Conservation (phyloP, 1,140 invertebrate species). For the Leguminivora glycinivorella region DNA sequence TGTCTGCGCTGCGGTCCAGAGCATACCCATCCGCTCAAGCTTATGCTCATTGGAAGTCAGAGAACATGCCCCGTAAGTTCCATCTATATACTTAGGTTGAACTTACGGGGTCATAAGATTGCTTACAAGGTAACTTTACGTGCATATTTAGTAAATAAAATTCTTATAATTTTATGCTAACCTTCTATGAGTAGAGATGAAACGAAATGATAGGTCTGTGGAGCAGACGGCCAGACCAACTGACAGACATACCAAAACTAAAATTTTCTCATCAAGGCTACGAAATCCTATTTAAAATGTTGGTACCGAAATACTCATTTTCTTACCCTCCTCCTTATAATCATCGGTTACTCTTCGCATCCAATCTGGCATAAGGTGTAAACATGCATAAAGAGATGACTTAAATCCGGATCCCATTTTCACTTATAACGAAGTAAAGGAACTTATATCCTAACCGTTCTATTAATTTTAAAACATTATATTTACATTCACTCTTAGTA, state of each 20-base stretch:
- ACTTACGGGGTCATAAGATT: no score
- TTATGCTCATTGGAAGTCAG: no score
- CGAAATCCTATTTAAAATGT: neutral
- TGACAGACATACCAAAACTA: neutral
- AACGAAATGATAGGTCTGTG: no score
- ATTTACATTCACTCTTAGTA: neutral
- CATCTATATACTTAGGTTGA: no score
- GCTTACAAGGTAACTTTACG: no score
- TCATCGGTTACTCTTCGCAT: slow-evolving; percentile 2
- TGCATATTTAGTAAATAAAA: no score
- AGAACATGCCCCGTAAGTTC: no score
- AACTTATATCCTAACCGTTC: neutral
- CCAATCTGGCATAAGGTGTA: slow-evolving; percentile 18
- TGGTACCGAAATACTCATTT: no score
- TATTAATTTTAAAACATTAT: neutral
- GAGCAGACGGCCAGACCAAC: neutral
- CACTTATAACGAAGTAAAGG: neutral
- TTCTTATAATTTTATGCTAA: no score
- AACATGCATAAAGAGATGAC: slow-evolving; percentile 14
- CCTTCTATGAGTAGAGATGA: no score
- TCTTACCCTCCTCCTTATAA: slow-evolving; percentile 23
- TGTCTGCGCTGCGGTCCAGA: no score
- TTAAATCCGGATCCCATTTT: slow-evolving; percentile 3
- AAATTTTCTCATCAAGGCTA: neutral
- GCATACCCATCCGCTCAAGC: no score